These are phyloP conservation scores for Eucera pruinosa DNA, from an alignment of 2,888 invertebrate species.

Conservation along the genomic window DNA sequence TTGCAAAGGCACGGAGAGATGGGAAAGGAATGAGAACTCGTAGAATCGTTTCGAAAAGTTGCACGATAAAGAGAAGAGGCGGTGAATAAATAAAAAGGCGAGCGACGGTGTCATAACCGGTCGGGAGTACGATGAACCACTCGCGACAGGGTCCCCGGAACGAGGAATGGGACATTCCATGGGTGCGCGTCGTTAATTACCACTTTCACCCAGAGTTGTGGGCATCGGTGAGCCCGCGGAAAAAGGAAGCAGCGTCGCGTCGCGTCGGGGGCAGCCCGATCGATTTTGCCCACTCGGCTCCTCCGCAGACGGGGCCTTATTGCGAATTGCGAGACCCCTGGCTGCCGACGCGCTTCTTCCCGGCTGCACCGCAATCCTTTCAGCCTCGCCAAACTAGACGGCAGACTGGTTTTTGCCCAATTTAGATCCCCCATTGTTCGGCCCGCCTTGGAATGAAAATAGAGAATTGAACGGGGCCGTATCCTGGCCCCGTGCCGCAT, in stretches of 20 bases:
- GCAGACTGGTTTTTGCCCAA: conserved; percentile 79
- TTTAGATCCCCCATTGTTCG: conserved; percentile 77
- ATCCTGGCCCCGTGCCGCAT: conserved; percentile 48
- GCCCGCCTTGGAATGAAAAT: conserved; percentile 74
- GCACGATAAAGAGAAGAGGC: conserved; percentile 22
- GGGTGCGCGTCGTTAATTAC: conserved; percentile 58
- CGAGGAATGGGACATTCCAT: conserved; percentile 56
- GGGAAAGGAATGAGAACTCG: too few relatives aligned
- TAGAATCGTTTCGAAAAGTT: background rate
- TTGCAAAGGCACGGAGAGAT: too few relatives aligned
- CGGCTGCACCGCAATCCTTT: conserved; percentile 63
- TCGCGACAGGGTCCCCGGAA: conserved; percentile 36
- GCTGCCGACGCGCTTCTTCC: conserved; percentile 29
- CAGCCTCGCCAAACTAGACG: conserved; percentile 75
- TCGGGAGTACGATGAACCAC: conserved; percentile 61
- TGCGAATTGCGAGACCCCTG: conserved; percentile 22
- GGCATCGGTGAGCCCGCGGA: conserved; percentile 1
- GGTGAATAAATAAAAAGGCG: conserved; percentile 28
- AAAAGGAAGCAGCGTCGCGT: conserved; percentile 7
- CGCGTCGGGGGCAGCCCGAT: conserved; percentile 24
- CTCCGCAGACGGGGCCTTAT: conserved; percentile 27
- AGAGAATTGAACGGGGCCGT: conserved; percentile 56
- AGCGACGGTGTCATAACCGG: conserved; percentile 57
- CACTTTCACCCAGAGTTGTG: conserved; percentile 50
- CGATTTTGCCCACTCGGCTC: conserved; percentile 37